Conservation (phyloP, 2,888 invertebrate species). For the Steromphala cineraria region DNA sequence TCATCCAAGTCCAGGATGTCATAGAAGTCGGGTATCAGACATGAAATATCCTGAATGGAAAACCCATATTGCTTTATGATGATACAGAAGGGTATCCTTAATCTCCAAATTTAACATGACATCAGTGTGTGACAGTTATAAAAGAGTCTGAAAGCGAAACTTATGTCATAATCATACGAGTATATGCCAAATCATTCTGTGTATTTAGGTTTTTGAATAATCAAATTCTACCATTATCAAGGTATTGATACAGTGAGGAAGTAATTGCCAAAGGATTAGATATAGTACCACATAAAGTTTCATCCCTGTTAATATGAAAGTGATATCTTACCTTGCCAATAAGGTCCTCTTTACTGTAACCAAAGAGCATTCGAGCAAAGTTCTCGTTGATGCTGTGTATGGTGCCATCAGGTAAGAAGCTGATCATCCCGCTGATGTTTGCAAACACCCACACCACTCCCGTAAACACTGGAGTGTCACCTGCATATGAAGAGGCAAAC, state of each 20-base stretch:
- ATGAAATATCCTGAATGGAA: slow-evolving; percentile 65
- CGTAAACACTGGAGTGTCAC: slow-evolving; percentile 44
- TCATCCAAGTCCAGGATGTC: slow-evolving; percentile 79
- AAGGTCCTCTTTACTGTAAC: slow-evolving; percentile 80
- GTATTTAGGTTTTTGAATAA: no score
- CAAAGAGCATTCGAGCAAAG: slow-evolving; percentile 82
- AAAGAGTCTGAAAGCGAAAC: no score
- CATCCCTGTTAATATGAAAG: background rate
- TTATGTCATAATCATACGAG: no score
- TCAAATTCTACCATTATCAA: no score
- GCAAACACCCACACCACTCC: slow-evolving; percentile 75
- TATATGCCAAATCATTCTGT: no score
- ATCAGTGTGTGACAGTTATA: no score
- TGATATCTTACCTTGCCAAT: slow-evolving; percentile 77
- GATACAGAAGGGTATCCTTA: no score
- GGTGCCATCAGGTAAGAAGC: slow-evolving; percentile 80
- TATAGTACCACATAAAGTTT: no score
- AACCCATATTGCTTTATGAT: background rate
- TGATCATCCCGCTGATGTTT: slow-evolving; percentile 82
- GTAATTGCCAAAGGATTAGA: no score
- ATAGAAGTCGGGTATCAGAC: slow-evolving; percentile 81
- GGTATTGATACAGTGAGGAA: no score
- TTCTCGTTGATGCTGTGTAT: slow-evolving; percentile 83
- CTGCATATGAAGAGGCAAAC: background rate
- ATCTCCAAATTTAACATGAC: no score